Conservation (phyloP, 2,888 invertebrate species). For the Sarcophaga carnaria region DNA sequence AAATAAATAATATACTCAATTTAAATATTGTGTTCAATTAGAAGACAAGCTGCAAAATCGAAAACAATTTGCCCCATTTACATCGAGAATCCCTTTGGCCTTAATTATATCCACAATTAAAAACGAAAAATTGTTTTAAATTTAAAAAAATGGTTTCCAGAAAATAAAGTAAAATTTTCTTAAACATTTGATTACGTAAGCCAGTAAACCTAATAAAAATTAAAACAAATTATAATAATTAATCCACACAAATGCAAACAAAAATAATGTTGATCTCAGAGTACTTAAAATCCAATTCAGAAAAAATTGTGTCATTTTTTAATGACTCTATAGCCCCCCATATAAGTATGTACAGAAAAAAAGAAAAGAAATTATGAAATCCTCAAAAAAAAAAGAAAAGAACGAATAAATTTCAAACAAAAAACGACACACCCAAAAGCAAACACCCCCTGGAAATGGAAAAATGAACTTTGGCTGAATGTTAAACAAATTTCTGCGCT, state of each 20-base stretch:
- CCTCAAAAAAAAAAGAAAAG: conserved; percentile 14
- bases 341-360: not conserved
- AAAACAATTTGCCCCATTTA: too few species aligned
- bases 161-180: too few species aligned
- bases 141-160: too few species aligned
- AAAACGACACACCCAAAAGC: conserved; percentile 68
- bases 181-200: not conserved
- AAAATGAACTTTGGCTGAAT: conserved; percentile 26
- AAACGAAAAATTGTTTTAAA: too few species aligned
- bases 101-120: too few species aligned
- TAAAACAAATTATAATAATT: not conserved
- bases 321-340: conserved; percentile 57
- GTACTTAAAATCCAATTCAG: conserved; percentile 29
- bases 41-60: too few species aligned
- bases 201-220: not conserved
- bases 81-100: too few species aligned
- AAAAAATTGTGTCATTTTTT: conserved; percentile 65
- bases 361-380: not conserved
- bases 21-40: too few species aligned
- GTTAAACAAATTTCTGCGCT: not conserved
- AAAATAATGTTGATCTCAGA: conserved; percentile 48
- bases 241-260: not conserved
- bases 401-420: conserved; percentile 48
- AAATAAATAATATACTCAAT: too few species aligned
- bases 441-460: conserved; percentile 65